phyloP scores from a whole-genome alignment of 2,888 invertebrate genomes.

The Pasiphila rectangulata region DNA sequence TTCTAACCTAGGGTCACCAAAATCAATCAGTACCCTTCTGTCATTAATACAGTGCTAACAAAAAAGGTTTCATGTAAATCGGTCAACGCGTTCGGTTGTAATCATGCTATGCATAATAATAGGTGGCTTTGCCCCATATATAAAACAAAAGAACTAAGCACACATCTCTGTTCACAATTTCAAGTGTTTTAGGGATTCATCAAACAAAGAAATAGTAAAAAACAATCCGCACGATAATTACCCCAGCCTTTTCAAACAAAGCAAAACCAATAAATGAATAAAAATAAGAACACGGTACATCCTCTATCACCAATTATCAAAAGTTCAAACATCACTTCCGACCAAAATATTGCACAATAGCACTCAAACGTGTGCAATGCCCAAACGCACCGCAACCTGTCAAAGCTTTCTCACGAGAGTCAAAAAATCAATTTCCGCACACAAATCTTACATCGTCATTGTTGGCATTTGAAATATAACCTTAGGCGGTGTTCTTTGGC shows the following conservation, averaged over 20 bases:
- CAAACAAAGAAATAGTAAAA: not conserved
- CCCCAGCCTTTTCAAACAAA: slow-evolving; percentile 2
- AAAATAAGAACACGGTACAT: slow-evolving; percentile 13
- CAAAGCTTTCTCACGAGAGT: slow-evolving; percentile 73
- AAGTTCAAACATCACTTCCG: slow-evolving; percentile 46
- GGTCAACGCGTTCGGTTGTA: no score
- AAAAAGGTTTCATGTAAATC: no score
- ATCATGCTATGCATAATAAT: no score
- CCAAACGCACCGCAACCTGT: slow-evolving; percentile 65
- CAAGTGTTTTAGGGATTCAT: no score
- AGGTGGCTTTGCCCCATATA: no score
- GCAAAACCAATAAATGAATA: slow-evolving; percentile 19
- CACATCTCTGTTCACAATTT: no score
- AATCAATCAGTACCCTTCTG: no score
- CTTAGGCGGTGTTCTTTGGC: slow-evolving; percentile 49
- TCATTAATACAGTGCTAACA: no score
- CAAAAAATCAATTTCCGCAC: slow-evolving; percentile 80
- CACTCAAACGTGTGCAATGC: slow-evolving; percentile 49
- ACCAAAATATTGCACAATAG: slow-evolving; percentile 52
- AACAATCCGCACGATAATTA: slow-evolving; percentile 1
- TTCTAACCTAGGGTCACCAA: no score
- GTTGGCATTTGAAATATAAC: slow-evolving; percentile 72
- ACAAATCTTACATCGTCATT: slow-evolving; percentile 77
- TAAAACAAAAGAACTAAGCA: no score
- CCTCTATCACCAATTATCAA: slow-evolving; percentile 22